Base-by-base conservation (phyloP, 2,113 vertebrate genomes). In the Cololabis saira region DNA sequence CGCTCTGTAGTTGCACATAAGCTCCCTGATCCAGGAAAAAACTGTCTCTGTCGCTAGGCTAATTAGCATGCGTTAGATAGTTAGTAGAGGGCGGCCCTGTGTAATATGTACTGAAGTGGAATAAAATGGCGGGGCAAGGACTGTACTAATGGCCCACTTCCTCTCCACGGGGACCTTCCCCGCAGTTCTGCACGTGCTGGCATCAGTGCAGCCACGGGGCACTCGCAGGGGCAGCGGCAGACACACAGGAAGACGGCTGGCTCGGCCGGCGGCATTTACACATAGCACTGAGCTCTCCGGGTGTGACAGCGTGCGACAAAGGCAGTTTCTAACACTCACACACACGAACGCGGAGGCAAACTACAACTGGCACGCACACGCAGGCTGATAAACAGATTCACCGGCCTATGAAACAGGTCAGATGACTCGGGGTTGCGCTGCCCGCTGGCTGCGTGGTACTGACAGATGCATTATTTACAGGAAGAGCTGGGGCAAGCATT, bases 1-100 rank as follows among this genome's bases (percentile, higher is more conserved):
- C 78, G 54, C 78, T 83, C 71, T 62, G 56, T 9, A 88, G 69
- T 75, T 70, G 19, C 81, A 82, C 76, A 85, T 67, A 73, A 62
- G 78, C 64, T 85, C 79, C 83, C 80, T 57, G 76, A 83, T 76
- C 78, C 55, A 72, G 52, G 56, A 47, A 67, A 73, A 82, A 82
- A 59, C 62, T 13, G 62, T 67, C 80, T 74, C 75, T 88, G 89
- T 90, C 81, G 80, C 90, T 76, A 62, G 71, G 76, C 81, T 90
- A 90, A 91, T 92, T 90, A 91, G 91, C 81, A 82, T 83, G 84
- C 73, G 85, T 89, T 90, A 87, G 81, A 82, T 83, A 74, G 87
- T 88, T 80, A 88, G 86, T 9, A 71, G 80, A 85, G 80, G 84
- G 84, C 81, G 78, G 86, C 80, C 81, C 71, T 79, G 59, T 86